Evolutionary conservation across 2,888 invertebrate species (phyloP).

Genomic region (Acleris holmiana): DNA sequence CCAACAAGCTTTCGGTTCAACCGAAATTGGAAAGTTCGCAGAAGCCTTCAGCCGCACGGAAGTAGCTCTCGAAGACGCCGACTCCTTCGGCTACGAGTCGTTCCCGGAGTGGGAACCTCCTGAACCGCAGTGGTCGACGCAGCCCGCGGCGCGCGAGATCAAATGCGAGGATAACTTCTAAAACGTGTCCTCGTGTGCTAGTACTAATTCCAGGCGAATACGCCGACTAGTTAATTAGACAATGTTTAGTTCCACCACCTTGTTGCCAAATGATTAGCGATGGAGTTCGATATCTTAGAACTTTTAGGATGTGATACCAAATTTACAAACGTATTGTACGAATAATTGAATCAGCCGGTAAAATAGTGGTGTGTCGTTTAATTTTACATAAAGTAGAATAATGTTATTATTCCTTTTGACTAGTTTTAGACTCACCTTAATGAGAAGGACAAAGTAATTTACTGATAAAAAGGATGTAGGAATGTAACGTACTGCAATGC

Average conservation of each 20-base stretch:
- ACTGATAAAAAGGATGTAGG: slow-evolving; percentile 59
- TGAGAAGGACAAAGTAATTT: slow-evolving; percentile 58
- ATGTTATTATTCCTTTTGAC: slow-evolving; percentile 57
- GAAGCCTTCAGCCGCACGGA: slow-evolving; percentile 87
- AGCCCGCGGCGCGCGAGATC: slow-evolving; percentile 69
- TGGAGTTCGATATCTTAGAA: slow-evolving; percentile 71
- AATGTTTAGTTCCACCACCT: slow-evolving; percentile 80
- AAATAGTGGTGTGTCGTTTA: slow-evolving; percentile 79
- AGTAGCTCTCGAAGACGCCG: slow-evolving; percentile 71
- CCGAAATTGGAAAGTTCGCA: slow-evolving; percentile 93
- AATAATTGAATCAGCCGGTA: slow-evolving; percentile 60
- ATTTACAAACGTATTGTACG: slow-evolving; percentile 72
- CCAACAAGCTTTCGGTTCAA: slow-evolving; percentile 93
- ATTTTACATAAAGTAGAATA: slow-evolving; percentile 61
- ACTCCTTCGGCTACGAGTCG: slow-evolving; percentile 71
- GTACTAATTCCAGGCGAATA: slow-evolving; percentile 65
- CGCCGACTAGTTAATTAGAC: slow-evolving; percentile 77
- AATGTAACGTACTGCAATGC: slow-evolving; percentile 65
- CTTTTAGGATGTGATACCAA: slow-evolving; percentile 76
- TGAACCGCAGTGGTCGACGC: slow-evolving; percentile 72
- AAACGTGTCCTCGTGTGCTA: slow-evolving; percentile 59
- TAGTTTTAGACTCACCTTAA: slow-evolving; percentile 74
- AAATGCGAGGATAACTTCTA: slow-evolving; percentile 80
- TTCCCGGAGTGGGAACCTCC: slow-evolving; percentile 75
- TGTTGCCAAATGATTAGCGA: slow-evolving; percentile 81